A percentile compares a stretch with the other conserved stretches of the same genome.
These are phyloP conservation scores for Tringa solitaria DNA, from an alignment of 2,113 vertebrate species.

Conservation along the genomic window DNA sequence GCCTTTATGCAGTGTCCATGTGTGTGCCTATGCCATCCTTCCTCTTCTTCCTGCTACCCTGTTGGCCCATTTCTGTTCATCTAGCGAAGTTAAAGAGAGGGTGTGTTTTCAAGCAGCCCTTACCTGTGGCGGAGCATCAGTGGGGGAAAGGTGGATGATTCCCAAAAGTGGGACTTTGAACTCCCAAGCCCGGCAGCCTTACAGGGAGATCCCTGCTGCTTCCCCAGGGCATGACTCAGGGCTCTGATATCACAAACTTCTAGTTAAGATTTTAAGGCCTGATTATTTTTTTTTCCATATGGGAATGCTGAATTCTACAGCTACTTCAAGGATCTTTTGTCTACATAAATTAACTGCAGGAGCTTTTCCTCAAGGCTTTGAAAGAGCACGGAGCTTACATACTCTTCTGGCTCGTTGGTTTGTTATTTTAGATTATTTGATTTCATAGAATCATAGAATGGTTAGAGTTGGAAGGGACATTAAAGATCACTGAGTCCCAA, in stretches of 20 bases:
- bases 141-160: background rate
- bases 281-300: background rate
- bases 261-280: background rate
- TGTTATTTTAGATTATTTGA: background rate
- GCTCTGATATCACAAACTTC: background rate
- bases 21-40: fast-evolving
- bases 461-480: too few relatives aligned
- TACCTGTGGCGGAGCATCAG: background rate
- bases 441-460: too few relatives aligned
- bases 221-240: fast-evolving
- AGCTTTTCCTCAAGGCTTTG: background rate
- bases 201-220: fast-evolving
- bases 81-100: background rate
- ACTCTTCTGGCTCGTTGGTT: background rate
- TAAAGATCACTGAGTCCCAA: too few relatives aligned
- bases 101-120: background rate
- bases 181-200: background rate
- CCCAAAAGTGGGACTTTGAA: background rate
- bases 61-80: background rate
- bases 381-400: fast-evolving
- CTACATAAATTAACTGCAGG: background rate
- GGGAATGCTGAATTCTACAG: background rate
- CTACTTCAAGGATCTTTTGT: background rate
- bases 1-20: fast-evolving
- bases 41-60: background rate